Conservation (phyloP, 1,140 invertebrate genomes). For the Euura saliciscinereae region DNA sequence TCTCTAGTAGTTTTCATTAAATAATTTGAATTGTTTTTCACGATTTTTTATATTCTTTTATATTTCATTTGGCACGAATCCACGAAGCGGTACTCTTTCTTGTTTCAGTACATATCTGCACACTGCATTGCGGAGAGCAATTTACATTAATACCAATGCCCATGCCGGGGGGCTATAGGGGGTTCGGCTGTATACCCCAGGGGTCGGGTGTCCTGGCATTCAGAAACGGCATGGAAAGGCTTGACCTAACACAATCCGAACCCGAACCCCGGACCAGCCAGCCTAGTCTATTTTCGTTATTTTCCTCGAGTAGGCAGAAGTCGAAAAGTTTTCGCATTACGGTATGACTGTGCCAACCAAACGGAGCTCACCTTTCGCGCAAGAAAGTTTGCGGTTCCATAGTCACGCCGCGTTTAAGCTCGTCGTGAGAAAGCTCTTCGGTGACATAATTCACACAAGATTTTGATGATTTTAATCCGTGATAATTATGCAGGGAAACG, state of each 20-base stretch:
- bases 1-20: not conserved
- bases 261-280: too few relatives aligned
- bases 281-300: not conserved
- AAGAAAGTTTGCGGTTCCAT: too few relatives aligned
- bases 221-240: not conserved
- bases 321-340: too few relatives aligned
- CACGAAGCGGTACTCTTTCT: not conserved
- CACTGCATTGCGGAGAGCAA: conserved; percentile 1
- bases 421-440: too few relatives aligned
- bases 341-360: too few relatives aligned
- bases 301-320: not conserved
- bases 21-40: not conserved
- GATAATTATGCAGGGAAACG: too few relatives aligned
- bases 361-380: too few relatives aligned
- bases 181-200: not conserved
- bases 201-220: not conserved
- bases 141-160: conserved; percentile 2
- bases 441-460: too few relatives aligned
- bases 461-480: too few relatives aligned
- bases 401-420: too few relatives aligned
- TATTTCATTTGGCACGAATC: not conserved
- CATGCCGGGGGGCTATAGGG: not conserved
- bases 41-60: too few relatives aligned
- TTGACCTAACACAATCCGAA: not conserved
- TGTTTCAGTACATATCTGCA: not conserved